A percentile compares a stretch with the other conserved stretches of the same genome.
Evolutionary conservation across 2,113 vertebrate species (phyloP).

Genomic region (Reinhardtius hippoglossoides): DNA sequence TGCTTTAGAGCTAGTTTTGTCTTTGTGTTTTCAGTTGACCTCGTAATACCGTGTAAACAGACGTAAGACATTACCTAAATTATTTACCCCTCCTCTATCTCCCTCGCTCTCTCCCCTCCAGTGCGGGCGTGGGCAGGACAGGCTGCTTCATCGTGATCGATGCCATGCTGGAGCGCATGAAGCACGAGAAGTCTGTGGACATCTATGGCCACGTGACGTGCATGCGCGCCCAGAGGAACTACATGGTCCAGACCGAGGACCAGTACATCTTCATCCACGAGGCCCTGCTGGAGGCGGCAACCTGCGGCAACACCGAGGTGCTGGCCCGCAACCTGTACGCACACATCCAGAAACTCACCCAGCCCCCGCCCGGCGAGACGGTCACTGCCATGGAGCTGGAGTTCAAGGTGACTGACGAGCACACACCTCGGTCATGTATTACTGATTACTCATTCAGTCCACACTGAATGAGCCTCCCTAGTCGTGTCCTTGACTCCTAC

Average conservation of each 20-base stretch:
- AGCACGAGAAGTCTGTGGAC: conserved; percentile 95
- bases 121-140: conserved; percentile 93
- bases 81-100: neutral
- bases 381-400: conserved; percentile 96
- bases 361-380: conserved; percentile 92
- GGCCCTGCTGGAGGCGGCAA: conserved; percentile 92
- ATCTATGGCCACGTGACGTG: conserved; percentile 96
- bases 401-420: conserved; percentile 88
- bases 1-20: too few relatives aligned
- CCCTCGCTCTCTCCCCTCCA: conserved; percentile 55
- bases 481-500: neutral
- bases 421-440: neutral
- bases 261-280: conserved; percentile 98
- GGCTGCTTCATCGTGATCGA: conserved; percentile 96
- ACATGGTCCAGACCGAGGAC: conserved; percentile 98
- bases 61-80: neutral
- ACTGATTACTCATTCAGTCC: neutral
- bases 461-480: too few relatives aligned
- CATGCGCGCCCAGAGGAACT: conserved; percentile 96
- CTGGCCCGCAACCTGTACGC: conserved; percentile 93
- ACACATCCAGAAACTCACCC: conserved; percentile 96
- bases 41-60: neutral
- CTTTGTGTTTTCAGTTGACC: too few relatives aligned
- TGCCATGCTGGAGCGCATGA: conserved; percentile 96
- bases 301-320: conserved; percentile 92